Evolutionary conservation across 2,888 invertebrate genomes (phyloP).

Genomic region (Yponomeuta malinellus): DNA sequence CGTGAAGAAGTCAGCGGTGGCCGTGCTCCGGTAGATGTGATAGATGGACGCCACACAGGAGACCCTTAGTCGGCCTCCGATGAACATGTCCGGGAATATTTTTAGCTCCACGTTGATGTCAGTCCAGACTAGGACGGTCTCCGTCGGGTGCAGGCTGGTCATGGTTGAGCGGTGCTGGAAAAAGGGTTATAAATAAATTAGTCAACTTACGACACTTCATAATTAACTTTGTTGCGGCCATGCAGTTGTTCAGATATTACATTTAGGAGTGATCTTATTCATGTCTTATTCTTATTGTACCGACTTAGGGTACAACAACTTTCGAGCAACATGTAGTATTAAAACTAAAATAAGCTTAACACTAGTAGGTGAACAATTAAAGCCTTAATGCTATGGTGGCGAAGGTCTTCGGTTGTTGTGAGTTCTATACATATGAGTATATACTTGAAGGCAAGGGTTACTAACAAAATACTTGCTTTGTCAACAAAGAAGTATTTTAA

Average conservation of each 20-base stretch:
- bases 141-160: slow-evolving; percentile 57
- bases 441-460: no score
- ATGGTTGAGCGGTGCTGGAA: slow-evolving; percentile 61
- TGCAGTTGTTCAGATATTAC: not conserved
- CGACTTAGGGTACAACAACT: no score
- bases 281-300: no score
- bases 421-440: no score
- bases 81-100: slow-evolving; percentile 75
- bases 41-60: slow-evolving; percentile 83
- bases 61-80: slow-evolving; percentile 79
- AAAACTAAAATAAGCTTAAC: no score
- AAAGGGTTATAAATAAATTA: slow-evolving; percentile 7
- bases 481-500: no score
- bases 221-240: not conserved
- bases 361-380: no score
- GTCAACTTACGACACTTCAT: not conserved
- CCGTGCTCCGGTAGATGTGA: slow-evolving; percentile 80
- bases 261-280: no score
- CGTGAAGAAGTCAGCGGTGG: slow-evolving; percentile 81
- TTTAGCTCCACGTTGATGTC: slow-evolving; percentile 76
- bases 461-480: no score
- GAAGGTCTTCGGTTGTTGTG: no score
- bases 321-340: no score
- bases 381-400: no score
- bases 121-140: slow-evolving; percentile 72